Evolutionary conservation across 2,888 invertebrate genomes (phyloP).

Genomic region (Chrysolina oricalcia): DNA sequence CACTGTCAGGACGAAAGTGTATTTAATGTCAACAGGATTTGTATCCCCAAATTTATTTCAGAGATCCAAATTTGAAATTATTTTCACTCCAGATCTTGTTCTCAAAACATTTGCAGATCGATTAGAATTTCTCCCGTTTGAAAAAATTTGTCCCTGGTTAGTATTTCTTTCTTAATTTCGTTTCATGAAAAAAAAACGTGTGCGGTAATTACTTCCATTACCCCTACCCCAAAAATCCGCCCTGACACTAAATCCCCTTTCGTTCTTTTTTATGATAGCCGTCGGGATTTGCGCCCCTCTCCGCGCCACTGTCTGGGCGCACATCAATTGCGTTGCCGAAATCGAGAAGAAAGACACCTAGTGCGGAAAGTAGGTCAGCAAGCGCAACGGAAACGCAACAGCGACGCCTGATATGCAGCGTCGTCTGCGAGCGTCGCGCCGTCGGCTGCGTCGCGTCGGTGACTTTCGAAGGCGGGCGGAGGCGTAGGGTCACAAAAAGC

Average conservation of each 20-base stretch:
- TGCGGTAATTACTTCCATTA: too few relatives aligned
- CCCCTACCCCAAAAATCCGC: too few relatives aligned
- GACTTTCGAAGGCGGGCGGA: slow-evolving; percentile 28
- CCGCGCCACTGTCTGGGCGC: slow-evolving; percentile 24
- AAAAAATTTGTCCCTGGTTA: too few relatives aligned
- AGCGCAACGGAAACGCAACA: slow-evolving; percentile 55
- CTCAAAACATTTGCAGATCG: too few relatives aligned
- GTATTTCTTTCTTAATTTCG: too few relatives aligned
- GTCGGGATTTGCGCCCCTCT: not conserved
- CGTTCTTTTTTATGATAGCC: slow-evolving; percentile 13
- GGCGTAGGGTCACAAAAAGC: slow-evolving; percentile 16
- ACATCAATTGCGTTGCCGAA: slow-evolving; percentile 25
- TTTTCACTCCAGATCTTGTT: too few relatives aligned
- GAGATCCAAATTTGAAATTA: too few relatives aligned
- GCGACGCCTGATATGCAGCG: slow-evolving; percentile 19
- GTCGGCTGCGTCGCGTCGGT: slow-evolving; percentile 41
- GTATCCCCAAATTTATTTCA: too few relatives aligned
- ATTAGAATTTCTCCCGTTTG: too few relatives aligned
- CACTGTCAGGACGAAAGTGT: too few relatives aligned
- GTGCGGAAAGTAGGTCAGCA: slow-evolving; percentile 56
- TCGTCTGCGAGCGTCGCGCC: slow-evolving; percentile 39
- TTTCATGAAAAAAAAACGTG: too few relatives aligned
- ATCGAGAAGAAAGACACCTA: slow-evolving; percentile 25
- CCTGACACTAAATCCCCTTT: not conserved
- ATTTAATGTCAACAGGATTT: too few relatives aligned